Evolutionary conservation across 2,888 invertebrate genomes (phyloP).

Genomic region (Megastigmus dorsalis): DNA sequence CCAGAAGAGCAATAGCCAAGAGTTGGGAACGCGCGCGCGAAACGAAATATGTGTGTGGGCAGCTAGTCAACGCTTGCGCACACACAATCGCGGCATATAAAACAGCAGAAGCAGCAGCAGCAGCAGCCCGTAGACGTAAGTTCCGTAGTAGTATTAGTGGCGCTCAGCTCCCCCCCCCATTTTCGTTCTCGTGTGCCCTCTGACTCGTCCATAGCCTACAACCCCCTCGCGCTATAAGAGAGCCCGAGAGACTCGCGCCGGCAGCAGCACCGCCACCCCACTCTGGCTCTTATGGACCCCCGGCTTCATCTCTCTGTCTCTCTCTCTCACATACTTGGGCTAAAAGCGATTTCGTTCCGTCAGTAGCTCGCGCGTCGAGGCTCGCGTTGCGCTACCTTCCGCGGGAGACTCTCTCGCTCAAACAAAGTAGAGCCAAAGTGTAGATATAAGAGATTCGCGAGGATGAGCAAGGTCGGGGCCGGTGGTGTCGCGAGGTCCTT

Average conservation of each 20-base stretch:
- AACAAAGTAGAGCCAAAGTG: background rate
- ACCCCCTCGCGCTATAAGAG: background rate
- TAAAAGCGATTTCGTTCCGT: background rate
- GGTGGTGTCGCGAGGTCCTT: conserved; percentile 10
- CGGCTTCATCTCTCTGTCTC: background rate
- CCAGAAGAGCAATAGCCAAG: no score
- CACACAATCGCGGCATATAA: background rate
- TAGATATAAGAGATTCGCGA: background rate
- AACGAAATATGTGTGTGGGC: no score
- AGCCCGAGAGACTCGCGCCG: no score
- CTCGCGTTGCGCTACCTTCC: no score
- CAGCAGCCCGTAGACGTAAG: background rate
- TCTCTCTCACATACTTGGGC: background rate
- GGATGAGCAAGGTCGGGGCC: conserved; percentile 13
- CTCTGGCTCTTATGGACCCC: background rate
- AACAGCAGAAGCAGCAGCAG: background rate
- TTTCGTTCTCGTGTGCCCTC: no score
- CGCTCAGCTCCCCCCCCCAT: background rate
- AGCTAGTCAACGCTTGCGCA: conserved; percentile 28
- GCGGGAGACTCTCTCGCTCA: background rate
- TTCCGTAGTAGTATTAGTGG: no score
- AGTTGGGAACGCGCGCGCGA: no score
- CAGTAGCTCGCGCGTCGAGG: background rate
- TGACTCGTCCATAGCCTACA: background rate
- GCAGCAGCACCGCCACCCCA: no score